phyloP scores from a whole-genome alignment of 35 echinoderm and acorn worm species.

The Lytechinus variegatus region DNA sequence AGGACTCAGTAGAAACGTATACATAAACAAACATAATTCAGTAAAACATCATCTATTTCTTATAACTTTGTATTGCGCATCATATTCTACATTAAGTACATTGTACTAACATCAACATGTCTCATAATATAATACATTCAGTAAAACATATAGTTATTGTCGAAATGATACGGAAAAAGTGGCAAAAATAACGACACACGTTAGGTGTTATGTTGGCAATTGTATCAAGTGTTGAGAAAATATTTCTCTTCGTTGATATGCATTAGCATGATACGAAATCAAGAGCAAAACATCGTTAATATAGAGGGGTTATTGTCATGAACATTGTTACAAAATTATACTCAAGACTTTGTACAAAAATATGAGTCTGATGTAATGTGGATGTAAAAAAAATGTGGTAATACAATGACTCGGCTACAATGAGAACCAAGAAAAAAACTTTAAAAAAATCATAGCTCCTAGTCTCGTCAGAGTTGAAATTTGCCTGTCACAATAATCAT shows the following conservation, averaged over 20 bases:
- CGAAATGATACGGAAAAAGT: background rate
- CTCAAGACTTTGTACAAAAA: background rate
- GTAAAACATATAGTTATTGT: conserved; percentile 21
- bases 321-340: background rate
- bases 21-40: conserved; percentile 38
- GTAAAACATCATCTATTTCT: conserved; percentile 43
- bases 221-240: background rate
- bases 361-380: background rate
- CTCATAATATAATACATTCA: conserved; percentile 30
- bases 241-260: background rate
- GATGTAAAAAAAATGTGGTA: background rate
- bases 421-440: too few relatives aligned
- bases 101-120: background rate
- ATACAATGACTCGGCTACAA: background rate
- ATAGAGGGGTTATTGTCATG: background rate
- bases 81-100: conserved; percentile 54
- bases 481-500: too few relatives aligned
- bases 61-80: conserved; percentile 46
- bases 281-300: background rate
- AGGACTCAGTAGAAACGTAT: conserved; percentile 39
- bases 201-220: background rate
- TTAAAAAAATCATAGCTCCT: too few relatives aligned
- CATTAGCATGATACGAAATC: background rate
- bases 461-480: too few relatives aligned
- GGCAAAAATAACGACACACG: background rate